A percentile compares a stretch with the other conserved stretches of the same genome.
Evolutionary conservation across 2,888 invertebrate species (phyloP).

Genomic region (Diogma glabrata): DNA sequence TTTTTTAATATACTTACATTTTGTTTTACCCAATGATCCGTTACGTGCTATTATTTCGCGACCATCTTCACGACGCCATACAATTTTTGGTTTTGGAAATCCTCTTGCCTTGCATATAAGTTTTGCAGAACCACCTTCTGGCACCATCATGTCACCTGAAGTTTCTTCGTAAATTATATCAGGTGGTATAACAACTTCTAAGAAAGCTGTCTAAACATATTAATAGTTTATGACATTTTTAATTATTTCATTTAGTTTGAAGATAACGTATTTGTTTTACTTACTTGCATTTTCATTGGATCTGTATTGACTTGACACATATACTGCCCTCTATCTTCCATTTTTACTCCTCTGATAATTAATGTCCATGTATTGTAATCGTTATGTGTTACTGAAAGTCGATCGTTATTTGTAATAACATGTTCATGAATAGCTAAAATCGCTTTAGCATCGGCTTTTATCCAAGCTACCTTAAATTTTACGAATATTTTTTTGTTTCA

Average conservation of each 20-base stretch:
- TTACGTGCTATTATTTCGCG: constrained; percentile 68
- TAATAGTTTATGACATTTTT: neutral
- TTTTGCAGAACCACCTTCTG: constrained; percentile 80
- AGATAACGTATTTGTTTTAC: constrained; percentile 19
- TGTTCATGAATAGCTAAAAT: constrained; percentile 88
- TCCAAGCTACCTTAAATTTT: constrained; percentile 87
- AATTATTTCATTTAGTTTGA: too few relatives aligned
- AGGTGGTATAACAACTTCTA: constrained; percentile 86
- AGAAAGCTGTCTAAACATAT: constrained; percentile 59
- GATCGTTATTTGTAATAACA: constrained; percentile 85
- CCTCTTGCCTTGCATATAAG: constrained; percentile 77
- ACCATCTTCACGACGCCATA: constrained; percentile 80
- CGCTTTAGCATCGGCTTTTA: constrained; percentile 87
- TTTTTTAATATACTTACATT: constrained; percentile 47
- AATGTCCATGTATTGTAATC: constrained; percentile 90
- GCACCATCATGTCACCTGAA: constrained; percentile 87
- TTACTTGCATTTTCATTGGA: constrained; percentile 89
- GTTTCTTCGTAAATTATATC: constrained; percentile 84
- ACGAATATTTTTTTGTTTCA: too few relatives aligned
- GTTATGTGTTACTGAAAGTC: constrained; percentile 80
- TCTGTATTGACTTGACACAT: constrained; percentile 94
- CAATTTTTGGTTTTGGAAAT: constrained; percentile 71
- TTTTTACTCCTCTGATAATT: constrained; percentile 70
- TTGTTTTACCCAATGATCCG: constrained; percentile 58
- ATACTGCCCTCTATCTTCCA: constrained; percentile 80